phyloP scores from a whole-genome alignment of 1,140 invertebrate species.

The Ceratina calcarata region DNA sequence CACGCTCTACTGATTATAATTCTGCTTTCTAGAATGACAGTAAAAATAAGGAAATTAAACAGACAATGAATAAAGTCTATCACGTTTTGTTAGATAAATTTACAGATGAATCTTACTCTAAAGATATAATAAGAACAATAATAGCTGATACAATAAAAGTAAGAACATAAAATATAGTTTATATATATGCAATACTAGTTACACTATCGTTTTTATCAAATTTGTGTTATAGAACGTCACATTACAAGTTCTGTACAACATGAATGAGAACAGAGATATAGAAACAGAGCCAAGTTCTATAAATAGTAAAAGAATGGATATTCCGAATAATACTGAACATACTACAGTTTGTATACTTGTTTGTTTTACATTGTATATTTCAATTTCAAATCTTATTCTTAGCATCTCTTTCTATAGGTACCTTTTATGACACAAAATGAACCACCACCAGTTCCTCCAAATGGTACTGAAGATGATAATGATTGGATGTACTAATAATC shows the following conservation, averaged over 20 bases:
- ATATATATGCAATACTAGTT: background rate
- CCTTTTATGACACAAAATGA: slow-evolving; percentile 60
- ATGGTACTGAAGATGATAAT: slow-evolving; percentile 52
- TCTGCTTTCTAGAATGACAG: slow-evolving; percentile 55
- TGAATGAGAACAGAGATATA: slow-evolving; percentile 5
- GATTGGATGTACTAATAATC: slow-evolving; percentile 15
- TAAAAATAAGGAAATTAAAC: slow-evolving; percentile 70
- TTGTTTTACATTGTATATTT: background rate
- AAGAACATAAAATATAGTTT: slow-evolving; percentile 24
- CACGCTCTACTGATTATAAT: slow-evolving; percentile 4
- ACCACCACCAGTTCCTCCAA: slow-evolving; percentile 70
- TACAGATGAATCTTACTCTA: slow-evolving; percentile 65
- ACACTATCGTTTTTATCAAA: slow-evolving; percentile 9
- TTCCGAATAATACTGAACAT: background rate
- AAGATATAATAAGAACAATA: slow-evolving; percentile 66
- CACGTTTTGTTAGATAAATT: slow-evolving; percentile 67
- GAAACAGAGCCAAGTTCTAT: background rate
- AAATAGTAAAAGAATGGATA: background rate
- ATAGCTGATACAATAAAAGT: slow-evolving; percentile 71
- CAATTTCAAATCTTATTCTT: background rate
- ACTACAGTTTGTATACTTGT: slow-evolving; percentile 10
- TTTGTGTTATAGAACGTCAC: slow-evolving; percentile 66
- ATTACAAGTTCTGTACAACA: slow-evolving; percentile 65
- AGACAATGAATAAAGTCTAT: slow-evolving; percentile 72
- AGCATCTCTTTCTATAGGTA: slow-evolving; percentile 52